Evolutionary conservation across 2,797 vertebrate species (phyloP).

Genomic region (Phalanger gymnotis): DNA sequence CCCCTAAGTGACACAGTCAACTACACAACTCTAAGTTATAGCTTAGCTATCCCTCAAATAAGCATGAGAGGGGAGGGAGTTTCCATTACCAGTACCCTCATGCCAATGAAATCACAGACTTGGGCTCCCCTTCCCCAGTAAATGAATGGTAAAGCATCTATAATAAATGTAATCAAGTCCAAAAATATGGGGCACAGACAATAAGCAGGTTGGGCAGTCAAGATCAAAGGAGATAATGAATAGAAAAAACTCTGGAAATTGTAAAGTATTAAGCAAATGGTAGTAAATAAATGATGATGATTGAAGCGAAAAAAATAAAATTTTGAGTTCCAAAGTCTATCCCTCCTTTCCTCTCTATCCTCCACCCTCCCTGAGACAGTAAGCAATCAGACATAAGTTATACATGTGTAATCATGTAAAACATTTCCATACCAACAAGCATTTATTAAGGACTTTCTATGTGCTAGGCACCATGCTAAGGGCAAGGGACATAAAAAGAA

Average conservation of each 20-base stretch:
- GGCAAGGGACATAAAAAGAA: background rate
- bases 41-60: background rate
- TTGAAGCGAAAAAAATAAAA: background rate
- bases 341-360: too few species aligned
- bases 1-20: background rate
- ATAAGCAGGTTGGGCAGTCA: background rate
- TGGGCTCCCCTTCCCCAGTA: background rate
- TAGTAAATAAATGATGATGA: background rate
- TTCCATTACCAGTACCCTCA: background rate
- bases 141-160: background rate
- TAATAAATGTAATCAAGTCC: background rate
- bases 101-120: background rate
- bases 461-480: background rate
- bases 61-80: background rate
- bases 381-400: background rate
- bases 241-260: background rate
- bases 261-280: background rate
- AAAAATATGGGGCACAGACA: background rate
- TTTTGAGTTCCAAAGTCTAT: background rate
- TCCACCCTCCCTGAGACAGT: too few species aligned
- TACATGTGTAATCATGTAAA: background rate
- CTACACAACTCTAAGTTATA: background rate
- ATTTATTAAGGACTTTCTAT: background rate
- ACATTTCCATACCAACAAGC: background rate
- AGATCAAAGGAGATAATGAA: background rate